These are phyloP conservation scores for Xylocopa sonorina DNA, from an alignment of 1,140 invertebrate species.

Conservation along the genomic window DNA sequence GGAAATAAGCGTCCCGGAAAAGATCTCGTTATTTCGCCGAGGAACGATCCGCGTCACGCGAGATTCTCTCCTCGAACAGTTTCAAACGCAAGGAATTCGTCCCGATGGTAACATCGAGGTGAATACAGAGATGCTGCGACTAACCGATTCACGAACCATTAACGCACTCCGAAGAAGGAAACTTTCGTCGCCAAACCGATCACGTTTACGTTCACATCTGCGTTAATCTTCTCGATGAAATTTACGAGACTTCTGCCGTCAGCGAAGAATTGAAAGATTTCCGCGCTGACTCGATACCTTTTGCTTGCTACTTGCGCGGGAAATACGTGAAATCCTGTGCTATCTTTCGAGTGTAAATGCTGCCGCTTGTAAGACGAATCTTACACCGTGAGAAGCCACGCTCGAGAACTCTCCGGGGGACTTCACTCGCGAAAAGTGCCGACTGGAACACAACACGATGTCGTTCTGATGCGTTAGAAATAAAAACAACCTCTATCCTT, in stretches of 20 bases:
- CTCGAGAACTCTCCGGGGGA: slow-evolving; percentile 9
- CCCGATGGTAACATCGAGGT: too few species aligned
- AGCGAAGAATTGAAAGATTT: background rate
- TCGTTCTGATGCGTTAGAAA: slow-evolving; percentile 3
- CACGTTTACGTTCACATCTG: background rate
- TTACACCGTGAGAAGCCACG: background rate
- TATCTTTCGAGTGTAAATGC: slow-evolving; percentile 21
- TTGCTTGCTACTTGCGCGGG: too few species aligned
- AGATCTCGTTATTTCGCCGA: background rate
- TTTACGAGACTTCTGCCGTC: background rate
- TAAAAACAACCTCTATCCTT: background rate
- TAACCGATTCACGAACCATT: background rate
- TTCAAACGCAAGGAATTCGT: slow-evolving; percentile 23
- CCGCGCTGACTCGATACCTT: background rate
- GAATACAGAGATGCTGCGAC: background rate
- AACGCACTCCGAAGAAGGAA: background rate
- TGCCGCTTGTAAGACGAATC: slow-evolving; percentile 37
- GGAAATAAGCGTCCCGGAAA: background rate
- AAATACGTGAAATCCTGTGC: too few species aligned
- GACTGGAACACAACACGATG: slow-evolving; percentile 1
- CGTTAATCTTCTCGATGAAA: background rate
- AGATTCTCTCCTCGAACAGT: background rate
- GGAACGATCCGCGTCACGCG: background rate
- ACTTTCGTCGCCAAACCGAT: background rate
- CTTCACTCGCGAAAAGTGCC: slow-evolving; percentile 10